Percentiles rank a stretch among this genome's conserved stretches.
These are phyloP conservation scores for Baryphthengus martii DNA, from an alignment of 2,113 vertebrate species.

Conservation along the genomic window DNA sequence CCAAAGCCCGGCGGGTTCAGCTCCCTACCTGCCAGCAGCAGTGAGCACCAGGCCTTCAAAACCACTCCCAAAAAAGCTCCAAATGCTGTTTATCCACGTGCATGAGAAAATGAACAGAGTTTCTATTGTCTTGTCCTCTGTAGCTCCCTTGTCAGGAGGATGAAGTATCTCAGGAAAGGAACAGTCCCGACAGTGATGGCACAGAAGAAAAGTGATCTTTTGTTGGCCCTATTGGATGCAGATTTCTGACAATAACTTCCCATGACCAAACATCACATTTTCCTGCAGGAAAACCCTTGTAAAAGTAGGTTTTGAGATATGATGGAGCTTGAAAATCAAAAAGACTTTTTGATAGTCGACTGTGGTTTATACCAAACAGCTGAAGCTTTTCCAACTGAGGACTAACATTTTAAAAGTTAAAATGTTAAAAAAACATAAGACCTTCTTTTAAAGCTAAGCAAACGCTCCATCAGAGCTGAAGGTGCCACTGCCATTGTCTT, in stretches of 20 bases:
- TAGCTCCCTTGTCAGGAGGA: background rate
- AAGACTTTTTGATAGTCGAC: background rate
- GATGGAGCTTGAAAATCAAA: background rate
- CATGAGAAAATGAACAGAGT: background rate
- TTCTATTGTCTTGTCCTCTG: background rate
- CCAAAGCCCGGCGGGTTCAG: background rate
- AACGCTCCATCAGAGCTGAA: background rate
- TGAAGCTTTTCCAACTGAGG: background rate
- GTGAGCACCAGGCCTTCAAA: background rate
- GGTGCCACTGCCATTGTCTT: background rate
- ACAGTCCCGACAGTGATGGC: accelerated
- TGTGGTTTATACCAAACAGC: background rate
- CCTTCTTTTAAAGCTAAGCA: background rate
- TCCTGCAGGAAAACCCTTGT: background rate
- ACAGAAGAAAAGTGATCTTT: background rate
- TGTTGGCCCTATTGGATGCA: background rate
- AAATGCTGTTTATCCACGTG: background rate
- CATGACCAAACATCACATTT: background rate
- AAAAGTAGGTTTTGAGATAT: background rate
- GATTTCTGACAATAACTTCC: background rate
- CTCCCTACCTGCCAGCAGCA: background rate
- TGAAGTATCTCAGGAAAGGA: background rate
- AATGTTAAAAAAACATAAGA: background rate
- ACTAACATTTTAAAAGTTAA: background rate
- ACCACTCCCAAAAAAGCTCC: background rate